Evolutionary conservation across 2,797 vertebrate genomes (phyloP).

Genomic region (Catamblyrhynchus diadema): DNA sequence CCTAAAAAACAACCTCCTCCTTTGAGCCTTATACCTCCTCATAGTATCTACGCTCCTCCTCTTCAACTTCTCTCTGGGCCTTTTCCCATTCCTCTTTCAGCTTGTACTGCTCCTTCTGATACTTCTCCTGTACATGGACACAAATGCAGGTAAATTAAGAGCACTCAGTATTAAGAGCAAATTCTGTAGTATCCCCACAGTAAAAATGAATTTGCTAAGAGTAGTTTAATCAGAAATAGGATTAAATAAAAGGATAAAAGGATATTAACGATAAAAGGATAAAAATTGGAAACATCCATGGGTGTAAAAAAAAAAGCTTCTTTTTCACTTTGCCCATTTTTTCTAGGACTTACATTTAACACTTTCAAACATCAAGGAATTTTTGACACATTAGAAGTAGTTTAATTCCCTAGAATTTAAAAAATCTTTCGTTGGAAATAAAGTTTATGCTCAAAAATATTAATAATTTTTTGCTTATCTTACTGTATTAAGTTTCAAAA

Average conservation of each 20-base stretch:
- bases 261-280: neutral
- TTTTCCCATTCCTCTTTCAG: slow-evolving; percentile 96
- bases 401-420: neutral
- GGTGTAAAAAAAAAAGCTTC: neutral
- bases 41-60: slow-evolving; percentile 92
- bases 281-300: neutral
- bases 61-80: slow-evolving; percentile 94
- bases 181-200: neutral
- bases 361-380: neutral
- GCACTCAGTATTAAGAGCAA: neutral
- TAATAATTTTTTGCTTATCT: neutral
- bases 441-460: neutral
- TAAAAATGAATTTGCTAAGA: neutral
- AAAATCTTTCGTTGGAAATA: neutral
- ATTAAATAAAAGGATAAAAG: neutral
- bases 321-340: neutral
- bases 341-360: neutral
- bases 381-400: neutral
- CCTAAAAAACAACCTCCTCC: neutral
- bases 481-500: neutral
- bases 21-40: slow-evolving; percentile 85
- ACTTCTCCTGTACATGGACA: slow-evolving; percentile 85
- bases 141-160: neutral
- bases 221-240: neutral
- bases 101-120: slow-evolving; percentile 91